Evolutionary conservation across 1,140 invertebrate species (phyloP).

Genomic region (Drosophila yakuba): DNA sequence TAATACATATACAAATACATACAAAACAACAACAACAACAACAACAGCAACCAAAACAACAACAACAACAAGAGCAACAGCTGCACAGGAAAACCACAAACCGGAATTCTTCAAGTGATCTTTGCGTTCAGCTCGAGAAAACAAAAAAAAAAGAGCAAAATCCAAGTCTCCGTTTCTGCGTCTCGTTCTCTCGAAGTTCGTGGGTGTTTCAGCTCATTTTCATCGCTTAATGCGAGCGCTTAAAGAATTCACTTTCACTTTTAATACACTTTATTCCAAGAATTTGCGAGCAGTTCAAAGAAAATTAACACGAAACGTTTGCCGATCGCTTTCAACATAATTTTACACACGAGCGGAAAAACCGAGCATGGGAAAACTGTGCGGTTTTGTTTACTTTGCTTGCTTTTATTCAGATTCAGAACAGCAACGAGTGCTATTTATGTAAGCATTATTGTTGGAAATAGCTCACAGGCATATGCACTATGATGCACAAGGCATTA

Average conservation of each 20-base stretch:
- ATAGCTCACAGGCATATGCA: constrained; percentile 57
- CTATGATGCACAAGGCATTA: constrained; percentile 38
- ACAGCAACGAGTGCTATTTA: constrained; percentile 50
- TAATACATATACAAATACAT: constrained; percentile 52
- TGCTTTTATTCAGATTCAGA: constrained; percentile 25
- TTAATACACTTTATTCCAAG: constrained; percentile 49
- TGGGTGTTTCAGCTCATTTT: constrained; percentile 23
- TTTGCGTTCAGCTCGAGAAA: constrained; percentile 63
- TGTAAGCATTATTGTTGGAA: constrained; percentile 64
- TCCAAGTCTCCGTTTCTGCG: constrained; percentile 24
- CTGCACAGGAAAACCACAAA: constrained; percentile 71
- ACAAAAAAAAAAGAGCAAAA: constrained; percentile 44
- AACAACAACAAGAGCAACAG: constrained; percentile 15
- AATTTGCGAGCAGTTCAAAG: constrained; percentile 50
- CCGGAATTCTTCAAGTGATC: constrained; percentile 83
- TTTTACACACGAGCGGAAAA: constrained; percentile 46
- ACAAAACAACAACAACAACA: neutral
- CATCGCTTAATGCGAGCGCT: constrained; percentile 30
- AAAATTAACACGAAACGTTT: constrained; percentile 41
- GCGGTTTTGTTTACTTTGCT: constrained; percentile 27
- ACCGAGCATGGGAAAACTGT: constrained; percentile 13
- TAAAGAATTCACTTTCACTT: constrained; percentile 73
- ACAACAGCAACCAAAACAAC: constrained; percentile 22
- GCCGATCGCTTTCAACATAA: constrained; percentile 42
- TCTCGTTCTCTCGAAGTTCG: constrained; percentile 19